A percentile compares a stretch with the other conserved stretches of the same genome.
Conservation (phyloP, 1,140 invertebrate species). For the Apis florea region DNA sequence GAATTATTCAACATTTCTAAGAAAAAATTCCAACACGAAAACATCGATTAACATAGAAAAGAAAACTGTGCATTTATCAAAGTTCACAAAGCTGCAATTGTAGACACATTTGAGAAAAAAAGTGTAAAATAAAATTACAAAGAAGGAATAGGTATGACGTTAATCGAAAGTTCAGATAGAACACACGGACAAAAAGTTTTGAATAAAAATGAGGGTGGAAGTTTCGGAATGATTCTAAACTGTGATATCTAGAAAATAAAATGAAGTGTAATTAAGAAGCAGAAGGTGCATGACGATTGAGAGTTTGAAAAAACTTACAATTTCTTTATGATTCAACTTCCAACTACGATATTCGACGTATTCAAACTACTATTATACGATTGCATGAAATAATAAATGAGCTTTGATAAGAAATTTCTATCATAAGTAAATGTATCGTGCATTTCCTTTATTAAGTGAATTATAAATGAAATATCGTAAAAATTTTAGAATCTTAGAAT, state of each 20-base stretch:
- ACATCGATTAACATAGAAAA: background rate
- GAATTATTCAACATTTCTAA: background rate
- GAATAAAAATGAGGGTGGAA: background rate
- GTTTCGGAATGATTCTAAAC: conserved; percentile 9
- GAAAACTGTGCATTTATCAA: background rate
- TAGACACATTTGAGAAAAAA: background rate
- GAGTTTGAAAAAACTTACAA: background rate
- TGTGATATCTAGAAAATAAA: conserved; percentile 13
- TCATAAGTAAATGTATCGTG: background rate
- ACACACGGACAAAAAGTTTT: background rate
- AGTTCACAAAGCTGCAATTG: background rate
- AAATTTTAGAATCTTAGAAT: too few species aligned
- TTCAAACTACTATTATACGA: background rate
- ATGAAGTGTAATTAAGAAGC: background rate
- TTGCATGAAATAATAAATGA: background rate
- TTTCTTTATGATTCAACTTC: background rate
- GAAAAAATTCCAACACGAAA: background rate
- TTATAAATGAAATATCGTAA: too few species aligned
- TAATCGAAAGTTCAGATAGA: background rate
- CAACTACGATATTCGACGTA: background rate
- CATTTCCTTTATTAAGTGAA: background rate
- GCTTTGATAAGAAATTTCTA: background rate
- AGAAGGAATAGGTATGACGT: background rate
- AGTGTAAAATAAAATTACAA: background rate
- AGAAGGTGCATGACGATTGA: background rate